Conservation (phyloP, 2,113 vertebrate genomes). For the Lagenorhynchus albirostris region DNA sequence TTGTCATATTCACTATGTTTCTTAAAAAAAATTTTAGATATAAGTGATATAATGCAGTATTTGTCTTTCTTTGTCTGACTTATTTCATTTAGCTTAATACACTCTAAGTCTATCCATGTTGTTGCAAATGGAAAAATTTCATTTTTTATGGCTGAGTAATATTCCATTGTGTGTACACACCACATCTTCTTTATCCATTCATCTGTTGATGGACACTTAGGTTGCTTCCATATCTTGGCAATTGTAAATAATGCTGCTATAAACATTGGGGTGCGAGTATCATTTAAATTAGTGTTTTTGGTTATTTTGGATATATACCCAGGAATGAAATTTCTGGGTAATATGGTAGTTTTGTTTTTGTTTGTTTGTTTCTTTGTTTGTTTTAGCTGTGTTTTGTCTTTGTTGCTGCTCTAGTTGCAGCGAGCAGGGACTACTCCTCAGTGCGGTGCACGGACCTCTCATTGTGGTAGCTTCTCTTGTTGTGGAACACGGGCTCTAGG, state of each 20-base stretch:
- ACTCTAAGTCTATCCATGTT: not conserved
- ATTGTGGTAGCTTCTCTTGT: too few species aligned
- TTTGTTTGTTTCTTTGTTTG: too few species aligned
- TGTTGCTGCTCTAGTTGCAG: too few species aligned
- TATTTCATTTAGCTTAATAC: not conserved
- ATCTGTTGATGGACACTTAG: not conserved
- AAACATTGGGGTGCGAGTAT: not conserved
- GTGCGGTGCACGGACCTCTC: fast-evolving
- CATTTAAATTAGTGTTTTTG: not conserved
- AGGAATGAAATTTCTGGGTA: not conserved
- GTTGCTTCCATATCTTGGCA: not conserved
- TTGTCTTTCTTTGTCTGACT: not conserved
- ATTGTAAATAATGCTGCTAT: not conserved
- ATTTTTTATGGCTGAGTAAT: not conserved
- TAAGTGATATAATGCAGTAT: not conserved
- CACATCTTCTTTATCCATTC: not conserved
- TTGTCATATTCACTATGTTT: not conserved
- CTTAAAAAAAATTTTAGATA: not conserved
- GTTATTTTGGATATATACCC: not conserved
- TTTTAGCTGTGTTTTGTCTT: too few species aligned
- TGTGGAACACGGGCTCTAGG: too few species aligned
- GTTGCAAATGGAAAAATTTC: not conserved
- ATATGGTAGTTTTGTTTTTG: too few species aligned
- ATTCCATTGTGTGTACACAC: not conserved
- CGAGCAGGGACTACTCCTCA: too few species aligned